phyloP scores from a whole-genome alignment of 1,140 invertebrate genomes.

The Scylla paramamosain region DNA sequence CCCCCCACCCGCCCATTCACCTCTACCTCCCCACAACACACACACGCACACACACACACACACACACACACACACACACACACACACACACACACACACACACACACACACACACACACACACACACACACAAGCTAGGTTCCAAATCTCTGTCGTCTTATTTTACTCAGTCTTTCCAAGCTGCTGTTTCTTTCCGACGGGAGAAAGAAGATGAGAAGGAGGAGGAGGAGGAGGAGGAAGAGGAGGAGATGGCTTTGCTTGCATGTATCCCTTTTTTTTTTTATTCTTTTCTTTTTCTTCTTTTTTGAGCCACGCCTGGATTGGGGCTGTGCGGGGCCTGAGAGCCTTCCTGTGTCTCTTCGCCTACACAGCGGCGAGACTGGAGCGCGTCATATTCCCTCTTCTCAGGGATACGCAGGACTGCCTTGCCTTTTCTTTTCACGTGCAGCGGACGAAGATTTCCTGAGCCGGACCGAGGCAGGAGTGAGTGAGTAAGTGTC shows the following conservation, averaged over 20 bases:
- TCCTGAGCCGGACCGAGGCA: no score
- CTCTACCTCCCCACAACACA: no score
- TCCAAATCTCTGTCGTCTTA: background rate
- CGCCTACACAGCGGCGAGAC: background rate
- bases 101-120: background rate
- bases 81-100: constrained; percentile 12
- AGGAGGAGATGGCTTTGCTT: background rate
- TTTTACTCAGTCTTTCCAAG: background rate
- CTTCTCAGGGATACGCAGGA: background rate
- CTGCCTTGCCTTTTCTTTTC: background rate
- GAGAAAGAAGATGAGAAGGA: background rate
- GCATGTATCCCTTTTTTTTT: background rate
- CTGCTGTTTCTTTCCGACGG: background rate
- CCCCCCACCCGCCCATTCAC: no score
- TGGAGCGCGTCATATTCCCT: background rate
- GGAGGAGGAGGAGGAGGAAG: background rate
- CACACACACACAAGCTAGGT: background rate
- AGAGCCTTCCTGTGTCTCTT: background rate
- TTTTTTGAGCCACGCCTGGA: background rate
- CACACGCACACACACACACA: background rate
- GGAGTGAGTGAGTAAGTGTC: no score
- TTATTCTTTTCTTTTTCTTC: background rate
- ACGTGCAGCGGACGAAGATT: background rate
- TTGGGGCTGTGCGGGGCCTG: background rate
- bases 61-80: constrained; percentile 11